These are phyloP conservation scores for Phoxinus phoxinus DNA, from an alignment of 2,113 vertebrate species.

Conservation along the genomic window DNA sequence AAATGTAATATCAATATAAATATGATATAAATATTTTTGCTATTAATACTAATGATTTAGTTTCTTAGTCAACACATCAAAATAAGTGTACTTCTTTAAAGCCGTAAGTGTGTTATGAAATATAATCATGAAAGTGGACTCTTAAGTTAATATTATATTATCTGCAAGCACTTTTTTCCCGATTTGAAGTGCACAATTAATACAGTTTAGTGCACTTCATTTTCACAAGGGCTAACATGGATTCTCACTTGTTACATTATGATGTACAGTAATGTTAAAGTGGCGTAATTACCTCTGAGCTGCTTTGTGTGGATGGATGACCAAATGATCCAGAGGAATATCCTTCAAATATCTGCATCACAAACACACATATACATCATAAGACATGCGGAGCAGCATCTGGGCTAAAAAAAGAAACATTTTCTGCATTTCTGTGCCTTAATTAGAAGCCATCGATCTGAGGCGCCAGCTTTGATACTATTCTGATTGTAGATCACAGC, in stretches of 20 bases:
- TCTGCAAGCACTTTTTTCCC: not conserved
- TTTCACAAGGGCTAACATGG: not conserved
- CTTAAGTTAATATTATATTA: not conserved
- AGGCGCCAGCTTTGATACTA: constrained; percentile 58
- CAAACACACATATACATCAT: constrained; percentile 21
- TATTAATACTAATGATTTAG: too few species aligned
- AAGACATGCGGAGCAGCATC: constrained; percentile 15
- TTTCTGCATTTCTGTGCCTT: constrained; percentile 49
- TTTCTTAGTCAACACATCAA: not conserved
- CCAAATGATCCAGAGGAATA: constrained; percentile 67
- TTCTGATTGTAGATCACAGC: constrained; percentile 55
- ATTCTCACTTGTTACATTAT: not conserved
- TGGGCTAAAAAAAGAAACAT: constrained; percentile 45
- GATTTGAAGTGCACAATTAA: not conserved
- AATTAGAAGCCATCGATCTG: constrained; percentile 54
- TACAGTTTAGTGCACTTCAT: not conserved
- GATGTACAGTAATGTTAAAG: not conserved
- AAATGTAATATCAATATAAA: too few species aligned
- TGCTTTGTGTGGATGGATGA: constrained; percentile 61
- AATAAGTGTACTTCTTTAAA: not conserved
- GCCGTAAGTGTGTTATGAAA: not conserved
- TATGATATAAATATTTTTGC: too few species aligned
- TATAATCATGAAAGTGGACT: not conserved
- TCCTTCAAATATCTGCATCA: constrained; percentile 79
- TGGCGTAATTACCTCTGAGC: constrained; percentile 71